Evolutionary conservation across 2,113 vertebrate species (phyloP).

Genomic region (Cettia cetti): DNA sequence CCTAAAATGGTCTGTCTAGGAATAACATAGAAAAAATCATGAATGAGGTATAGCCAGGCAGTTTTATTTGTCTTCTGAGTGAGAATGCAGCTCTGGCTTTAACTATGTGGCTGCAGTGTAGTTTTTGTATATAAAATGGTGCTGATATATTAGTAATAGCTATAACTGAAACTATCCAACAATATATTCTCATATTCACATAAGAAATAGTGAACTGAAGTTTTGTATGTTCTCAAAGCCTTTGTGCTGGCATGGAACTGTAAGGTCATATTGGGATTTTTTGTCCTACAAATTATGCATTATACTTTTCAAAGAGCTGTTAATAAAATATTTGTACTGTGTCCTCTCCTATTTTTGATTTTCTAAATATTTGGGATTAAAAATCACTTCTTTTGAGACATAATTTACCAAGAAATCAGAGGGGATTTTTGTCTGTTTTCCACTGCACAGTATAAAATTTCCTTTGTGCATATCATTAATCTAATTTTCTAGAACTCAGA

Average conservation of each 20-base stretch:
- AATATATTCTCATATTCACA: background rate
- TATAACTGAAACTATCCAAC: background rate
- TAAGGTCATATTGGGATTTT: background rate
- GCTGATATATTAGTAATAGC: background rate
- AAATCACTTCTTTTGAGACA: background rate
- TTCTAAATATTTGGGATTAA: background rate
- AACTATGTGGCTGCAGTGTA: background rate
- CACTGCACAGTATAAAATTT: background rate
- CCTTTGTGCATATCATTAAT: background rate
- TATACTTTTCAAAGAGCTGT: background rate
- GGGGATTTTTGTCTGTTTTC: background rate
- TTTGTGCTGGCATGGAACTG: background rate
- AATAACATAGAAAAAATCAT: background rate
- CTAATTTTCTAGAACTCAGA: background rate
- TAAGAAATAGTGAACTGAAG: background rate
- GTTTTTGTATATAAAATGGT: background rate
- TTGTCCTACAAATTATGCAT: background rate
- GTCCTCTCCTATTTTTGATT: background rate
- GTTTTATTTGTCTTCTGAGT: background rate
- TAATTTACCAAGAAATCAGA: background rate
- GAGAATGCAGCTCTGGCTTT: background rate
- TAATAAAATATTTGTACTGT: background rate
- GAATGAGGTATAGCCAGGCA: accelerated
- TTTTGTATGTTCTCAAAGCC: background rate
- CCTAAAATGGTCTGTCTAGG: background rate